These are phyloP conservation scores for Manis crassicaudata DNA, from an alignment of 2,797 vertebrate species.

Conservation along the genomic window DNA sequence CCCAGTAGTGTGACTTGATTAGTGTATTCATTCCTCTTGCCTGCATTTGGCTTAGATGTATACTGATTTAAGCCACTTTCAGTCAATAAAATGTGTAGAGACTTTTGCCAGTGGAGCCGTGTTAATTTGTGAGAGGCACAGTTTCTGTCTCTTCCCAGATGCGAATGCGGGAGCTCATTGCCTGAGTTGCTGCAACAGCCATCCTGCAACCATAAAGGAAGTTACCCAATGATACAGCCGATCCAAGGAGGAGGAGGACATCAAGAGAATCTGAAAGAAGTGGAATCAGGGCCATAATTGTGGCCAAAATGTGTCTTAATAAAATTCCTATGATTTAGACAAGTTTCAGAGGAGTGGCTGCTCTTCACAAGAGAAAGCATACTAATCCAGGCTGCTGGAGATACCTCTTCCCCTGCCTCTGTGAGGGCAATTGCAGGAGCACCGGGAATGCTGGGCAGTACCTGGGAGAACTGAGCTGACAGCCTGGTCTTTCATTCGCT, in stretches of 20 bases:
- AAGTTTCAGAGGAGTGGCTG: neutral
- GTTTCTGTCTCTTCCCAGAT: neutral
- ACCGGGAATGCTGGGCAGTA: neutral
- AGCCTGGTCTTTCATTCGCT: neutral
- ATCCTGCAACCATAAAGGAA: neutral
- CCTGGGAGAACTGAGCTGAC: neutral
- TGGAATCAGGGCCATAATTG: neutral
- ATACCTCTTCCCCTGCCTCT: neutral
- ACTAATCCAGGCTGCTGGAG: neutral
- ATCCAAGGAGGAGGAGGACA: neutral
- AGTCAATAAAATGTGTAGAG: neutral
- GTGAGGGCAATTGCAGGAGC: neutral
- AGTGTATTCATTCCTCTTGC: neutral
- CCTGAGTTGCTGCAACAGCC: neutral
- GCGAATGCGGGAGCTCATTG: neutral
- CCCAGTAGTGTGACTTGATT: neutral
- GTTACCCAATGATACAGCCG: neutral
- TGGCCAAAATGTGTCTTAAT: no score
- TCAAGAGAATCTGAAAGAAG: neutral
- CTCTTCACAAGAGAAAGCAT: neutral
- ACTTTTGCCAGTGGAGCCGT: neutral
- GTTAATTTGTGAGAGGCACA: neutral
- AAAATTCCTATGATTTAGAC: neutral
- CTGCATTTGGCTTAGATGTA: neutral
- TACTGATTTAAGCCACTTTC: neutral